phyloP scores from a whole-genome alignment of 2,888 invertebrate species.

The Ephialtes manifestator region DNA sequence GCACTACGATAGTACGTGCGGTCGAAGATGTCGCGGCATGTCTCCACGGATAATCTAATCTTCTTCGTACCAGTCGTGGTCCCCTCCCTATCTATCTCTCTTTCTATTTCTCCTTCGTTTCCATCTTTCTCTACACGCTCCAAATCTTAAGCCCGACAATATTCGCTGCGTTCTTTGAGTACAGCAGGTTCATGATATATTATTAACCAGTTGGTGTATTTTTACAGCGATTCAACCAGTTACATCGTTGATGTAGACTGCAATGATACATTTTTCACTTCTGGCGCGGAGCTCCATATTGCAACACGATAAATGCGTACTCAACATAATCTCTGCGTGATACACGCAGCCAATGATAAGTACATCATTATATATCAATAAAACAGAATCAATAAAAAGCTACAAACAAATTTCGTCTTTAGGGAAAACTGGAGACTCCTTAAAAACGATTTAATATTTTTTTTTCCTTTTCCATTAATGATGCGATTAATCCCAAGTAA shows the following conservation, averaged over 20 bases:
- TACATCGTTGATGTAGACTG: background rate
- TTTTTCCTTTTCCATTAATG: too few relatives aligned
- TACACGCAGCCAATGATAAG: constrained; percentile 58
- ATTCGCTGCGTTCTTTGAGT: background rate
- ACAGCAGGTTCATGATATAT: background rate
- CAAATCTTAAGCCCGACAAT: background rate
- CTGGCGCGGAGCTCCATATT: constrained; percentile 25
- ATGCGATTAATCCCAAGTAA: too few relatives aligned
- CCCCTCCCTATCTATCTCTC: background rate
- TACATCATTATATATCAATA: constrained; percentile 51
- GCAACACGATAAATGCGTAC: constrained; percentile 8
- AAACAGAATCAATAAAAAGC: too few relatives aligned
- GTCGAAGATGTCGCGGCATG: constrained; percentile 38
- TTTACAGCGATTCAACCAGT: background rate
- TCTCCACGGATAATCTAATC: constrained; percentile 51
- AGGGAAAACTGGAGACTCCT: background rate
- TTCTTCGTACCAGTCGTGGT: background rate
- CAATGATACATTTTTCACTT: constrained; percentile 25
- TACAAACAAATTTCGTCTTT: constrained; percentile 37
- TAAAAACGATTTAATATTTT: too few relatives aligned
- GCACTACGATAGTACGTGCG: constrained; percentile 15
- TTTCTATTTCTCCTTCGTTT: background rate
- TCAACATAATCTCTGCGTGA: constrained; percentile 54
- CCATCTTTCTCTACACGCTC: background rate
- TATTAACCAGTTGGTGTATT: background rate